A percentile compares a stretch with the other conserved stretches of the same genome.
phyloP scores from a whole-genome alignment of 2,797 vertebrate genomes.

The Podargus strigoides region DNA sequence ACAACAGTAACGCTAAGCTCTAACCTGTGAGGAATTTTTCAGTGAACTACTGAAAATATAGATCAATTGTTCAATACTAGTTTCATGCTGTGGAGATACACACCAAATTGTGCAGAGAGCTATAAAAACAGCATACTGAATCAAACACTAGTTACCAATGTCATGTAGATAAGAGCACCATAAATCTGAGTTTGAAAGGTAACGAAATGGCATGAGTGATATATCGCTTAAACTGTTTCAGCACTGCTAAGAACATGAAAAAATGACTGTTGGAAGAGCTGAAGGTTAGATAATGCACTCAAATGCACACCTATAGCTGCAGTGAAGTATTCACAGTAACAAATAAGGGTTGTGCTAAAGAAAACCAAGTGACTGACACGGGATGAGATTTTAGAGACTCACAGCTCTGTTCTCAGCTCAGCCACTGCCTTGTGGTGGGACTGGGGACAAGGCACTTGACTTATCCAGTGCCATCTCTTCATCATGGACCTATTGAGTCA shows the following conservation, averaged over 20 bases:
- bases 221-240: neutral
- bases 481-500: fast-evolving
- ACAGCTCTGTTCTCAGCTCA: neutral
- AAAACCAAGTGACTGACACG: neutral
- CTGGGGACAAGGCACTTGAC: too few relatives aligned
- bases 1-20: neutral
- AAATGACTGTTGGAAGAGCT: neutral
- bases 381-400: neutral
- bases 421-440: neutral
- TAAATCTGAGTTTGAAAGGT: conserved; percentile 6
- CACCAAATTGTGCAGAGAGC: neutral
- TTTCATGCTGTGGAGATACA: neutral
- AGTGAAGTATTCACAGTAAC: neutral
- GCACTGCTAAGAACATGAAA: neutral
- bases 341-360: neutral
- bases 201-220: neutral
- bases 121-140: neutral
- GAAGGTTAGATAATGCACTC: neutral
- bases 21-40: conserved; percentile 1
- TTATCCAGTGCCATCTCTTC: neutral
- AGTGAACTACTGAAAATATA: conserved; percentile 15
- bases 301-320: neutral
- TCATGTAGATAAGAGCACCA: neutral
- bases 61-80: neutral
- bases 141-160: neutral